Conservation (phyloP, 1,140 invertebrate genomes). For the Hyphantria cunea region DNA sequence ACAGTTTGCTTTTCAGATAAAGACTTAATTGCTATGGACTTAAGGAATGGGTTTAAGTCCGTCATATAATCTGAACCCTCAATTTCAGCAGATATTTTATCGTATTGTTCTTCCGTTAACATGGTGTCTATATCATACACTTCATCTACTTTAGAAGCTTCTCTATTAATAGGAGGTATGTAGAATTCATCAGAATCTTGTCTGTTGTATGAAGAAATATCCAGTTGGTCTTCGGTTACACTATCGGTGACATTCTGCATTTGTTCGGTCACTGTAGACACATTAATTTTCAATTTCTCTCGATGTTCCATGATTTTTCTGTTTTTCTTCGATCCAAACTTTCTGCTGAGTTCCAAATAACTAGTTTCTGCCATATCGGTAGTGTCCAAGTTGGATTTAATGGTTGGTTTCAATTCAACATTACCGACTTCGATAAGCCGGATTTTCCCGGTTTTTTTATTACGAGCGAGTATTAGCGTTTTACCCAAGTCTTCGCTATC, state of each 20-base stretch:
- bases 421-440: conserved; percentile 51
- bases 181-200: conserved; percentile 62
- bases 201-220: conserved; percentile 54
- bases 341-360: conserved; percentile 60
- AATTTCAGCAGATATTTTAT: conserved; percentile 58
- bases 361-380: conserved; percentile 44
- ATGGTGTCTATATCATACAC: conserved; percentile 61
- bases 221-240: conserved; percentile 53
- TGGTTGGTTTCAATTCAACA: conserved; percentile 51
- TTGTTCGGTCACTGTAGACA: conserved; percentile 59
- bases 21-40: conserved; percentile 43
- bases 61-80: conserved; percentile 48
- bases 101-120: conserved; percentile 53
- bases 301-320: conserved; percentile 61
- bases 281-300: conserved; percentile 65
- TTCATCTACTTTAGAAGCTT: conserved; percentile 44
- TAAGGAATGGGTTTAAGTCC: conserved; percentile 48
- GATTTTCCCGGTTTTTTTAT: conserved; percentile 62
- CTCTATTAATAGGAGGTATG: conserved; percentile 60
- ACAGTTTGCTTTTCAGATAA: conserved; percentile 49
- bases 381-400: conserved; percentile 42
- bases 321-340: conserved; percentile 71
- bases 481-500: conserved; percentile 48
- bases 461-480: conserved; percentile 54
- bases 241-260: conserved; percentile 59